Conservation (phyloP, 1,140 invertebrate species). For the Tetramorium parvispinum region DNA sequence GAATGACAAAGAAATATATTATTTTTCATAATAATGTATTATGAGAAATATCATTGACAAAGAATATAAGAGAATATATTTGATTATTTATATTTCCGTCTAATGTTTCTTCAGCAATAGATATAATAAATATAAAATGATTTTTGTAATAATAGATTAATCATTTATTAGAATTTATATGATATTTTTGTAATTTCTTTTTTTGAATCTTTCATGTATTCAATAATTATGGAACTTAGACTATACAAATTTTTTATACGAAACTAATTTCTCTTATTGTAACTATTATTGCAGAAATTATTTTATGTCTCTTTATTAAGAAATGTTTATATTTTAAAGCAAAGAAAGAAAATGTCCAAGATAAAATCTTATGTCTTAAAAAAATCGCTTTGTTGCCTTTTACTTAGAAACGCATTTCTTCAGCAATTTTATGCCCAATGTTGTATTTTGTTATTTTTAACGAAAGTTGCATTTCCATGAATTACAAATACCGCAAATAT, state of each 20-base stretch:
- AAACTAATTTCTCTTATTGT: not conserved
- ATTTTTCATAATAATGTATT: not conserved
- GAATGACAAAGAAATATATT: not conserved
- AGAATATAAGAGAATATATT: not conserved
- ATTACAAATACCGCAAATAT: slow-evolving; percentile 4
- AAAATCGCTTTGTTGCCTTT: not conserved
- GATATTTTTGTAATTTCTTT: not conserved
- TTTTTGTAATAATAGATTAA: not conserved
- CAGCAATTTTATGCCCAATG: not conserved
- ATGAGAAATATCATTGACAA: not conserved
- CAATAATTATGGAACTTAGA: not conserved
- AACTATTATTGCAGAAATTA: not conserved
- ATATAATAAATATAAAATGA: not conserved
- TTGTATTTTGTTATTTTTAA: not conserved
- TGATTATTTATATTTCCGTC: not conserved
- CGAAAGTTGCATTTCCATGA: slow-evolving; percentile 2
- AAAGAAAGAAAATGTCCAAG: not conserved
- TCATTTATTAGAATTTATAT: not conserved
- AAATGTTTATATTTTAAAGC: not conserved
- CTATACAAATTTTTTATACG: not conserved
- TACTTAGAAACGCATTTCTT: not conserved
- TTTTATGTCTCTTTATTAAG: not conserved
- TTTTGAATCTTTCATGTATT: not conserved
- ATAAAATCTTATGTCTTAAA: not conserved
- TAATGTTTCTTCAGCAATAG: not conserved